These are phyloP conservation scores for Acrobasis suavella DNA, from an alignment of 2,888 invertebrate genomes.

Conservation along the genomic window DNA sequence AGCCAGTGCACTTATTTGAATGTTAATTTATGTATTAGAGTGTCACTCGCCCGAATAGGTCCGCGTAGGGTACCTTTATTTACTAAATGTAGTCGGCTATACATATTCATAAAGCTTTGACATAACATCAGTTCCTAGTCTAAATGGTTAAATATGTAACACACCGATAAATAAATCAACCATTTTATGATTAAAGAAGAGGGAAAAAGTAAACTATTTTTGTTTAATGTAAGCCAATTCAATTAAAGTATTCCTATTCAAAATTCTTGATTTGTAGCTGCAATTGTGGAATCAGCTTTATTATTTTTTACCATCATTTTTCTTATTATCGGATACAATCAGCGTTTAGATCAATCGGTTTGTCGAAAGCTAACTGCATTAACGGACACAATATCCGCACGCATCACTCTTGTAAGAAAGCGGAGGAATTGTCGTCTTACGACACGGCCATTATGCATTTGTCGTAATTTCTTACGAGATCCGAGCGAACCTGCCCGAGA, in stretches of 20 bases:
- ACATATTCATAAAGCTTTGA: conserved; percentile 35
- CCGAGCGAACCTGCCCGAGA: conserved; percentile 56
- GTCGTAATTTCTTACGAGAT: conserved; percentile 71
- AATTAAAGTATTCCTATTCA: too few species aligned
- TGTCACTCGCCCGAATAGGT: conserved; percentile 33
- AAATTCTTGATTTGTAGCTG: too few species aligned
- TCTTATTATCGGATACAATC: conserved; percentile 16
- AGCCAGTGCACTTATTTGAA: conserved; percentile 21
- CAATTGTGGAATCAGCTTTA: background rate
- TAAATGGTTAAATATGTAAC: conserved; percentile 20
- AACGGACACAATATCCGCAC: conserved; percentile 40
- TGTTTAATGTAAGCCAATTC: too few species aligned
- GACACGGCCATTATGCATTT: conserved; percentile 70
- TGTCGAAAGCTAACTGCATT: conserved; percentile 31
- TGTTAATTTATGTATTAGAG: conserved; percentile 34
- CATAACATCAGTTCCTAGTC: conserved; percentile 17
- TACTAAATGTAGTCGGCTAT: conserved; percentile 30
- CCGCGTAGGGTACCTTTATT: conserved; percentile 20
- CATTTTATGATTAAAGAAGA: background rate
- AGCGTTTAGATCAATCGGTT: conserved; percentile 21
- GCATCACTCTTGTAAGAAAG: conserved; percentile 52
- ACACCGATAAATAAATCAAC: too few species aligned
- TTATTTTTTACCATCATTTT: conserved; percentile 18
- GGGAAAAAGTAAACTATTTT: too few species aligned
- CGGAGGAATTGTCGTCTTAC: conserved; percentile 61